These are phyloP conservation scores for Muntiacus reevesi DNA, from an alignment of 2,113 vertebrate genomes.

Conservation along the genomic window DNA sequence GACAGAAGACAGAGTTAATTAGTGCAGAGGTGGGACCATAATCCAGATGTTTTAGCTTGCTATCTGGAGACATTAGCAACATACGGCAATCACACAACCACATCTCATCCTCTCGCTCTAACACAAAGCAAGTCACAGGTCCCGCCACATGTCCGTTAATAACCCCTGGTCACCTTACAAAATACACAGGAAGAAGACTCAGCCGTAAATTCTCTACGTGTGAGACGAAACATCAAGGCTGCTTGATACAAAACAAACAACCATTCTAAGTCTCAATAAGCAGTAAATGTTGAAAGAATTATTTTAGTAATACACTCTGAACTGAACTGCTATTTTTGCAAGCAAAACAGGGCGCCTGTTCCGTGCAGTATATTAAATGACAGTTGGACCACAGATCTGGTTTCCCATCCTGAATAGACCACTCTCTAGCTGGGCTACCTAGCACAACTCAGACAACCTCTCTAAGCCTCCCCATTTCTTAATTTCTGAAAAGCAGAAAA, in stretches of 20 bases:
- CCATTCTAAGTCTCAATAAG: neutral
- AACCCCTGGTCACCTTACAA: neutral
- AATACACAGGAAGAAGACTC: neutral
- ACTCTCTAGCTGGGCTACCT: neutral
- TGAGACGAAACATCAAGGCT: neutral
- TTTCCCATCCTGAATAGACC: neutral
- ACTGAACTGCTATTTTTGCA: neutral
- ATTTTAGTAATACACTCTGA: neutral
- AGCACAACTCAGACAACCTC: neutral
- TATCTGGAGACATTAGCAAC: constrained; percentile 34
- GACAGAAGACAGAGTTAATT: constrained; percentile 35
- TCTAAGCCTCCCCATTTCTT: neutral
- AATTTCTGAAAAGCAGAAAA: neutral
- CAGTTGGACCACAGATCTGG: neutral
- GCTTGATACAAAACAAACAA: neutral
- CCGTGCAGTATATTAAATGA: neutral
- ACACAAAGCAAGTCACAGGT: neutral
- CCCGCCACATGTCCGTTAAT: neutral
- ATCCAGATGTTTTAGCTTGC: constrained; percentile 28
- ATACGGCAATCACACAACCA: neutral
- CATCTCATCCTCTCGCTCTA: constrained; percentile 2
- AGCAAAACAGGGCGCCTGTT: neutral
- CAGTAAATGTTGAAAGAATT: neutral
- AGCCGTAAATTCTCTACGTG: neutral
- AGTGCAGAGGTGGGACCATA: constrained; percentile 1